Conservation (phyloP, 2,797 vertebrate species). For the Nyctibius grandis region DNA sequence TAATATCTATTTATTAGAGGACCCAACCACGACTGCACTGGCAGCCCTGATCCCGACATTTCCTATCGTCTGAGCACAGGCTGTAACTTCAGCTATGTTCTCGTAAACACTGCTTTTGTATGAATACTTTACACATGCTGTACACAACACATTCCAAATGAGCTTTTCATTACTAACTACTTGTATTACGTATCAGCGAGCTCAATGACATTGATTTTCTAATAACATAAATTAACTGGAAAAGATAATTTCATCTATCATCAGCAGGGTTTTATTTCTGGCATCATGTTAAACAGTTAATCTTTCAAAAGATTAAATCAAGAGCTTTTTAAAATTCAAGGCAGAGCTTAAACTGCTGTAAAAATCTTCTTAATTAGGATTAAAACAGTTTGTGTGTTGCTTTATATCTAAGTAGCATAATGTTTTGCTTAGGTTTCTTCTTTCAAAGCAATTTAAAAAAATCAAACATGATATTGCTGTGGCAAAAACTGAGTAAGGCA, state of each 20-base stretch:
- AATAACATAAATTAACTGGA: slow-evolving; percentile 67
- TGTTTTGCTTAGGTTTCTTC: slow-evolving; percentile 68
- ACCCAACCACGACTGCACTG: not conserved
- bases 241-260: slow-evolving; percentile 67
- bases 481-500: slow-evolving; percentile 13
- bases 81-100: not conserved
- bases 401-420: slow-evolving; percentile 60
- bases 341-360: slow-evolving; percentile 69
- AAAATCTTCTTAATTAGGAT: slow-evolving; percentile 75
- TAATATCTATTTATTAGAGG: not conserved
- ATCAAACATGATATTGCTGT: slow-evolving; percentile 1
- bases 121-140: not conserved
- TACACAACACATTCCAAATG: slow-evolving; percentile 35
- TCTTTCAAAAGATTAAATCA: slow-evolving; percentile 69
- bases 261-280: slow-evolving; percentile 64
- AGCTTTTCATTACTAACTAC: slow-evolving; percentile 45
- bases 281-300: slow-evolving; percentile 59
- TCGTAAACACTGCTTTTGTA: not conserved
- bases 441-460: slow-evolving; percentile 53
- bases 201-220: slow-evolving; percentile 63
- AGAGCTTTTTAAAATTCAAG: slow-evolving; percentile 71
- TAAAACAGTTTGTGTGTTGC: slow-evolving; percentile 72
- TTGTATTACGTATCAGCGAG: slow-evolving; percentile 53
- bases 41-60: not conserved
- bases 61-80: not conserved